These are phyloP conservation scores for Pterophyllum scalare DNA, from an alignment of 2,113 vertebrate genomes.

Conservation along the genomic window DNA sequence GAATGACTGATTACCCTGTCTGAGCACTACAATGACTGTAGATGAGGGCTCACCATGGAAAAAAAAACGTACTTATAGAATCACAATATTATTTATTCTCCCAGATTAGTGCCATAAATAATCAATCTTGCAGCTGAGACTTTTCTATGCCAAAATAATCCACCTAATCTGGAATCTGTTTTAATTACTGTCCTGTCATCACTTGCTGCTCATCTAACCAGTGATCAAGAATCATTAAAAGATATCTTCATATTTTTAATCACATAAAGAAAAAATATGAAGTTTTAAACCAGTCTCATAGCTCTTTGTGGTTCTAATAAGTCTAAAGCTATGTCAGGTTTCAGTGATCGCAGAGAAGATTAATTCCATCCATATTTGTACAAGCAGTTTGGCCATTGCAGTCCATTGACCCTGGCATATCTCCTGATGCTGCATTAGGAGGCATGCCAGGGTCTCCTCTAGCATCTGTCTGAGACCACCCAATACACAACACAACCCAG, in stretches of 20 bases:
- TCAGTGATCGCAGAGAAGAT: conserved; percentile 61
- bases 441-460: conserved; percentile 10
- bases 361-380: conserved; percentile 66
- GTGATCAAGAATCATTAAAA: not conserved
- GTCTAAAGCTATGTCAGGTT: not conserved
- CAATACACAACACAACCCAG: conserved; percentile 43
- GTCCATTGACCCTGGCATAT: conserved; percentile 63
- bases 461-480: conserved; percentile 56
- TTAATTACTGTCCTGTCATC: conserved; percentile 7
- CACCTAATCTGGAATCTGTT: conserved; percentile 21
- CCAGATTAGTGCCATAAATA: conserved; percentile 44
- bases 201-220: not conserved
- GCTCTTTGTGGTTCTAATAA: too few relatives aligned
- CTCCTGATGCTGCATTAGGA: conserved; percentile 39
- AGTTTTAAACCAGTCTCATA: not conserved
- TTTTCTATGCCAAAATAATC: conserved; percentile 29
- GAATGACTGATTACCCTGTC: conserved; percentile 68
- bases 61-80: conserved; percentile 47
- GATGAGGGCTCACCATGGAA: conserved; percentile 56
- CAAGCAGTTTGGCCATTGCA: conserved; percentile 63
- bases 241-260: not conserved
- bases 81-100: conserved; percentile 56
- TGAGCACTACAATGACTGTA: conserved; percentile 58
- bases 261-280: not conserved
- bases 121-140: conserved; percentile 40